Percentiles rank a stretch among this genome's conserved stretches.
These are phyloP conservation scores for Mythimna vitellina DNA, from an alignment of 2,888 invertebrate species.

Conservation along the genomic window DNA sequence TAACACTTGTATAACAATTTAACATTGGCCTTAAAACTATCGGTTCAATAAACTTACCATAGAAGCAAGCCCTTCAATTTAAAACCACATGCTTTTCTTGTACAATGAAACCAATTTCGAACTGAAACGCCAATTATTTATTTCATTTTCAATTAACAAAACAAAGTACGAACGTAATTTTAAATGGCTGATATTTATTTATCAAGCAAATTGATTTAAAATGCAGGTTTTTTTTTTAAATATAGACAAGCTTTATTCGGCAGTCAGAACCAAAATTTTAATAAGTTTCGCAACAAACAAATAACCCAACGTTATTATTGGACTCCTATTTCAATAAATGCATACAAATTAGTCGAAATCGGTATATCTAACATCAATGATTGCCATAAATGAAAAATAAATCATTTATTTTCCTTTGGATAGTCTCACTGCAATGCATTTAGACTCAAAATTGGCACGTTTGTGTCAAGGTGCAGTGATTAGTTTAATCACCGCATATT, in stretches of 20 bases:
- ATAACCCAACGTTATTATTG: background rate
- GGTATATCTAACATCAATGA: background rate
- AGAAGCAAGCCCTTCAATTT: slow-evolving; percentile 37
- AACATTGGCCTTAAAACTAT: slow-evolving; percentile 70
- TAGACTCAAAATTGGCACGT: slow-evolving; percentile 47
- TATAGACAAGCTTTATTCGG: background rate
- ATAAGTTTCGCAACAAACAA: background rate
- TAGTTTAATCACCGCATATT: slow-evolving; percentile 55
- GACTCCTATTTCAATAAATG: background rate
- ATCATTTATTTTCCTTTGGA: background rate
- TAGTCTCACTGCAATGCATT: slow-evolving; percentile 10
- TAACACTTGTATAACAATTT: slow-evolving; percentile 70
- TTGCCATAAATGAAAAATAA: background rate
- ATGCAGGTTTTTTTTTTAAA: background rate
- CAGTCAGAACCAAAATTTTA: background rate
- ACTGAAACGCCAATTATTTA: slow-evolving; percentile 13
- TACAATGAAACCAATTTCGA: slow-evolving; percentile 43
- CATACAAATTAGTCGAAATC: slow-evolving; percentile 2
- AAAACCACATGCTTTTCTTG: slow-evolving; percentile 9
- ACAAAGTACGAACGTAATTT: background rate
- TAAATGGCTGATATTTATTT: background rate
- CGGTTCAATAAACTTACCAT: slow-evolving; percentile 65
- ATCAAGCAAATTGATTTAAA: background rate
- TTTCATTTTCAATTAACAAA: slow-evolving; percentile 21
- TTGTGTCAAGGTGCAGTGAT: slow-evolving; percentile 59